Evolutionary conservation across 2,888 invertebrate genomes (phyloP).

Genomic region (Sarcophaga carnaria): DNA sequence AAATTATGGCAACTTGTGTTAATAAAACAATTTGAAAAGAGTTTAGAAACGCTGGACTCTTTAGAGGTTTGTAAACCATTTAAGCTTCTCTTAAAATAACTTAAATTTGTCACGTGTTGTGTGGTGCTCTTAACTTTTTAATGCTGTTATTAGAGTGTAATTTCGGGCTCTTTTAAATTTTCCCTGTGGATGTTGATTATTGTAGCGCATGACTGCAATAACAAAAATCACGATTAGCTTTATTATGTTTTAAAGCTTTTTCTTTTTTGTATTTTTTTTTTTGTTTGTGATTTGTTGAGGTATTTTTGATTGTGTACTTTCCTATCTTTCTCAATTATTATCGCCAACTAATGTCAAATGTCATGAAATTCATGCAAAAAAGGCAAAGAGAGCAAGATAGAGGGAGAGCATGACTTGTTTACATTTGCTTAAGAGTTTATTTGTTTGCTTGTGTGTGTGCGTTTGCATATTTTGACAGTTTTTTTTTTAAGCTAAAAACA

Average conservation of each 20-base stretch:
- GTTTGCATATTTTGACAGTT: slow-evolving; percentile 56
- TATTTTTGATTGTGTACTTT: slow-evolving; percentile 6
- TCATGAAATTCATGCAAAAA: slow-evolving; percentile 13
- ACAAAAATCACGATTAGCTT: slow-evolving; percentile 10
- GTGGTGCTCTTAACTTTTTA: neutral
- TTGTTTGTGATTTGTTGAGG: neutral
- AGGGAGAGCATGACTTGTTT: neutral
- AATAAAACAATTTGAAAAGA: neutral
- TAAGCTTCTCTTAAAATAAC: slow-evolving; percentile 33
- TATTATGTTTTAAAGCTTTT: slow-evolving; percentile 25
- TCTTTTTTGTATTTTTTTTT: too few relatives aligned
- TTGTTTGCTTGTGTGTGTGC: neutral
- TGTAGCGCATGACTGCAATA: slow-evolving; percentile 58
- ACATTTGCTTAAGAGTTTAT: slow-evolving; percentile 11
- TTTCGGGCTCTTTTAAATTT: neutral
- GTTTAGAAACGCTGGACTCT: neutral
- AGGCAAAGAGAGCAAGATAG: neutral
- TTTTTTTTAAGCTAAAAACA: slow-evolving; percentile 39
- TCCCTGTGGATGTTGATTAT: slow-evolving; percentile 46
- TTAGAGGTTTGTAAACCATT: neutral
- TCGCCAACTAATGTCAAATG: slow-evolving; percentile 55
- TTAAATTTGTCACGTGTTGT: slow-evolving; percentile 33
- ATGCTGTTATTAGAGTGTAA: neutral
- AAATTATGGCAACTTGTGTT: slow-evolving; percentile 43
- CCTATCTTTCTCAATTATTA: slow-evolving; percentile 6